These are phyloP conservation scores for Xestia xanthographa DNA, from an alignment of 2,888 invertebrate genomes.

Conservation along the genomic window DNA sequence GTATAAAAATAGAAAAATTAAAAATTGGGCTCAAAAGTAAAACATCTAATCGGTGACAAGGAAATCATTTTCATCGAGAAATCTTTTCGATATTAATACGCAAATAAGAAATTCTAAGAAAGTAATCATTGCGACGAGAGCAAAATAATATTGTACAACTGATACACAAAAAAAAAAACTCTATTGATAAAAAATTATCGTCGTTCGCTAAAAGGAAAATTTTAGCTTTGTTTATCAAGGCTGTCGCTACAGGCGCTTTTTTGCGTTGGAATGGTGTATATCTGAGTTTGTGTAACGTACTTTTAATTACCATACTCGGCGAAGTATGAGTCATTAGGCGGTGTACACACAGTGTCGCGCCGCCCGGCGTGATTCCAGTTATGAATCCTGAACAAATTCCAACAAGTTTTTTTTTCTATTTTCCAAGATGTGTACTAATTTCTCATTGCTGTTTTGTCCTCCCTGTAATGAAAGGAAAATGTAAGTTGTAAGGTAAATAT, in stretches of 20 bases:
- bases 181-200: slow-evolving; percentile 57
- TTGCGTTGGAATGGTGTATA: slow-evolving; percentile 53
- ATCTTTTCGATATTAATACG: slow-evolving; percentile 59
- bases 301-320: slow-evolving; percentile 68
- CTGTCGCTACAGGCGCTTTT: slow-evolving; percentile 46
- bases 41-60: slow-evolving; percentile 40
- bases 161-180: slow-evolving; percentile 55
- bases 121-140: slow-evolving; percentile 66
- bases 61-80: slow-evolving; percentile 48
- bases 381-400: slow-evolving; percentile 53
- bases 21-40: slow-evolving; percentile 33
- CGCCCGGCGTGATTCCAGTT: slow-evolving; percentile 30
- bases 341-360: slow-evolving; percentile 18
- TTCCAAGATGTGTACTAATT: slow-evolving; percentile 34
- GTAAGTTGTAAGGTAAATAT: slow-evolving; percentile 49
- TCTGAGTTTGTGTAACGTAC: slow-evolving; percentile 56
- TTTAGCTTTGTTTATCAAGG: slow-evolving; percentile 47
- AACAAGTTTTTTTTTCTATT: slow-evolving; percentile 23
- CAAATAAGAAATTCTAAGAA: slow-evolving; percentile 62
- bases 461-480: slow-evolving; percentile 41
- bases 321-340: slow-evolving; percentile 60
- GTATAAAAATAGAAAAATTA: background rate
- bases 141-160: slow-evolving; percentile 58
- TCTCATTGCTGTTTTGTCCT: slow-evolving; percentile 46
- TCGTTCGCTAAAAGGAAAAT: slow-evolving; percentile 56